These are phyloP conservation scores for Nautilus pompilius DNA, from an alignment of 1,140 invertebrate species.

Conservation along the genomic window DNA sequence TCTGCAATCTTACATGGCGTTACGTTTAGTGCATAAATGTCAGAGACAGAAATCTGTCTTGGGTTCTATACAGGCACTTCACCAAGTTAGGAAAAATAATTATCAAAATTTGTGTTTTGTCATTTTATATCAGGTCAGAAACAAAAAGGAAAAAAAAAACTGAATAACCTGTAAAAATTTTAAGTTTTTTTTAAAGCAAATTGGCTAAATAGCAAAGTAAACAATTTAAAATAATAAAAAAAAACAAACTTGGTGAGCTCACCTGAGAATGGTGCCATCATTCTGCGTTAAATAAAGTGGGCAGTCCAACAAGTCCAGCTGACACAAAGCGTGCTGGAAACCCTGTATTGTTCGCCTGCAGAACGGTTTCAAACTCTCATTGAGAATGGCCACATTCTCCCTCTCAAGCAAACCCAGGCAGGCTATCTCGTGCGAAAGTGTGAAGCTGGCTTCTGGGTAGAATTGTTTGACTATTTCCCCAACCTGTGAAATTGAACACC, in stretches of 20 bases:
- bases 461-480: constrained; percentile 18
- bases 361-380: constrained; percentile 44
- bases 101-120: no score
- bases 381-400: constrained; percentile 49
- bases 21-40: no score
- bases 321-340: constrained; percentile 32
- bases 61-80: no score
- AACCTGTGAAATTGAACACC: no score
- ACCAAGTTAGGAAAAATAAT: no score
- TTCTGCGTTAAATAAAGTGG: constrained; percentile 48
- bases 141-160: no score
- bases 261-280: constrained; percentile 38
- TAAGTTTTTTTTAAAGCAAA: no score
- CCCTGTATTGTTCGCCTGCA: constrained; percentile 33
- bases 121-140: no score
- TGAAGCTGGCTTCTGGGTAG: constrained; percentile 34
- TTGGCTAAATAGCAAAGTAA: no score
- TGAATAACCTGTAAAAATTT: no score
- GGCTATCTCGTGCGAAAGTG: constrained; percentile 40
- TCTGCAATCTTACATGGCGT: no score
- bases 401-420: constrained; percentile 43
- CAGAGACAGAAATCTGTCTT: no score
- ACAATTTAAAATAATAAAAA: background rate
- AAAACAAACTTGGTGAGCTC: constrained; percentile 10
- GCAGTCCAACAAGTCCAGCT: constrained; percentile 30